Base-by-base conservation (phyloP, 2,797 vertebrate genomes). In the Botia kubotai region DNA sequence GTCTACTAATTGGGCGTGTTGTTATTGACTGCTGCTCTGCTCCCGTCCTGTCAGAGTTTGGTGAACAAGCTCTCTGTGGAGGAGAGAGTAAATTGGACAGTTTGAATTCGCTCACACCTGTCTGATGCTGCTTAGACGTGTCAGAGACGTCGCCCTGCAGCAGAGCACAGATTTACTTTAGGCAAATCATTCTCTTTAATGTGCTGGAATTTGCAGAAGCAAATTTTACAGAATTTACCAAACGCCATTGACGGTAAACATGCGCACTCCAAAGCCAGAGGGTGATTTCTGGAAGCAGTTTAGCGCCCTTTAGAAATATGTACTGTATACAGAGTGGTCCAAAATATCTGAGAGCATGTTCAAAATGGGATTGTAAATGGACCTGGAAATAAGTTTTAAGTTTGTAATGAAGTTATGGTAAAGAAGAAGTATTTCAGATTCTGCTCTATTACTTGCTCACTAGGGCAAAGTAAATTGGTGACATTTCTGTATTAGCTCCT, bases 21-120 rank as follows among this genome's bases (percentile, higher is more conserved):
- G 76, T 78, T 78, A 78, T 70, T 78, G 76, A 78, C 66, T 70
- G 53, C 39, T 60, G 76, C 76, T 33, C 66, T 58, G 21, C 65
- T 77, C 65, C n/a, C 21, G 52, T 77, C 65, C 65, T 77, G 75
- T 77, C 75, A 77, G 75, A 77, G 43, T 77, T 77, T 33, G 66
- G 76, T 70, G 66, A 78, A 78, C 66, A 78, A 46, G 66, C 39
- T 60, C 75, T 77, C 52, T 43, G 53, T 57, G 65, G 65, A 58
- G 52, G 55, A 69, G 67, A 58, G 66, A 29, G 21, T 36, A 77
- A 77, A 77, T 70, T 69, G 55, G 39, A 19, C 14, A 50, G 17
- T 55, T 68, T 68, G 52, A 16, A 39, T 60, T 60, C 1, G 4
- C 39, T 69, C 65, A 77, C 75, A 77, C 75, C 75, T 68, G 62